Evolutionary conservation across 53 echinoderm and acorn worm genomes (phyloP), one percentile per base, ranked within the genome.

Genomic region (Henricia sp.): DNA sequence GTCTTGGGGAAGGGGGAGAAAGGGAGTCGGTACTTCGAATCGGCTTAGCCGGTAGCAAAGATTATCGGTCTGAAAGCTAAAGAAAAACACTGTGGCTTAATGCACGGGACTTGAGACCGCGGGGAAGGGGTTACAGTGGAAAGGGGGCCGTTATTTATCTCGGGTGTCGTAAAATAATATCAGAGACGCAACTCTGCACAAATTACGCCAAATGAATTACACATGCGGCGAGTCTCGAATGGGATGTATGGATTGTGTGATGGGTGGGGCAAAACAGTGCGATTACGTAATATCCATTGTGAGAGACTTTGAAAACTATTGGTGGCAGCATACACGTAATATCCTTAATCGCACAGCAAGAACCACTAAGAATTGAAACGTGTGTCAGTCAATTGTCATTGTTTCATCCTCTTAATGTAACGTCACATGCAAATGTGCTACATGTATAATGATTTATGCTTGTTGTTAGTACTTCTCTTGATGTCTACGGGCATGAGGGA

Each of bases 151-250:
- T 4, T 58, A 40, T 27, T 13, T 80, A 40, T 33, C 64, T 57
- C 40, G 40, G 72, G 19, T 34, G 3, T 46, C 80, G 80, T 80
- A 80, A 80, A 64, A 80, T 48, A 80, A 80, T 80, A 80, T 80
- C 63, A 37, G 44, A 33, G 80, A 80, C 80, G 80, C 80, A 80
- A 80, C 80, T 62, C 32, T 64, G 64, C 80, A 80, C 62, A 46
- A 80, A 80, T 80, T 80, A 80, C 64, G 32, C 80, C 62, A 33
- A 12, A 63, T 80, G 48, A 80, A 80, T 80, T 80, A 80, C 64
- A 80, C 80, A 80, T 80, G 63, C 64, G 80, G 50, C 24, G 26
- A 28, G 80, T 3, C 80, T 34, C 29, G 10, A 23, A 43, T 30
- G 63, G 80, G 80, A 80, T 64, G 80, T 38, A 3, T 48, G 64